Base-by-base conservation (phyloP, 1,140 invertebrate species). In the Lordiphosa clarofinis region DNA sequence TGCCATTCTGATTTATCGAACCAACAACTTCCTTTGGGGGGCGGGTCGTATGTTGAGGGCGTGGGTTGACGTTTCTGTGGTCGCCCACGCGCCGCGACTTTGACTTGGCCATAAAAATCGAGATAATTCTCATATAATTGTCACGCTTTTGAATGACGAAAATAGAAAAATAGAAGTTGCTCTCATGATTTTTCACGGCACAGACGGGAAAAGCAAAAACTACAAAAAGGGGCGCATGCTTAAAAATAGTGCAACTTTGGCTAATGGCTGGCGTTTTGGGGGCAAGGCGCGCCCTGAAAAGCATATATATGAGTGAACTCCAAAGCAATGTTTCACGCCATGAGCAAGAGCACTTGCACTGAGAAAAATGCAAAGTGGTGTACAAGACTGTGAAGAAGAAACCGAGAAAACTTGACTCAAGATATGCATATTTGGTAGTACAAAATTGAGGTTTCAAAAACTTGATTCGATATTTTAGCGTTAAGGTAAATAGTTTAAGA, bases 101-200 rank as follows among this genome's bases (percentile, higher is more conserved):
- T 69, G 72, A 64, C 53, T 54, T 54, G 60, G 56, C 65, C 52
- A 64, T 59, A 69, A 63, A 63, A 46, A 38, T 37, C 61, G 57
- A 48, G 65, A 79, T 79, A 79, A 81, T 79, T 46, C 74, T 81
- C 57, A 43, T 61, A 60, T 74, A 81, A 79, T 79, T 79, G 74
- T 79, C 74, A 81, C 75, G 74, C 74, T 55, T 66, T 46, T 66
- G 53, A 56, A 66, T 49, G 56, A 61, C 74, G 31, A 74, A 79
- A 79, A 81, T 79, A 79, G 66, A 79, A 59, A 44, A 46, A 56
- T 31, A 59, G 53, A 43, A 62, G 52, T 40, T 36, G 10, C 46
- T 31, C 28, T 31, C 28, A 31, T 31, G 46, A 56, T 33, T 66
- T 65, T 52, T 46, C 28, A 52, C 21, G 63, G 46, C 52, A 50